Evolutionary conservation across 2,797 vertebrate species (phyloP).

Genomic region (Menidia menidia): DNA sequence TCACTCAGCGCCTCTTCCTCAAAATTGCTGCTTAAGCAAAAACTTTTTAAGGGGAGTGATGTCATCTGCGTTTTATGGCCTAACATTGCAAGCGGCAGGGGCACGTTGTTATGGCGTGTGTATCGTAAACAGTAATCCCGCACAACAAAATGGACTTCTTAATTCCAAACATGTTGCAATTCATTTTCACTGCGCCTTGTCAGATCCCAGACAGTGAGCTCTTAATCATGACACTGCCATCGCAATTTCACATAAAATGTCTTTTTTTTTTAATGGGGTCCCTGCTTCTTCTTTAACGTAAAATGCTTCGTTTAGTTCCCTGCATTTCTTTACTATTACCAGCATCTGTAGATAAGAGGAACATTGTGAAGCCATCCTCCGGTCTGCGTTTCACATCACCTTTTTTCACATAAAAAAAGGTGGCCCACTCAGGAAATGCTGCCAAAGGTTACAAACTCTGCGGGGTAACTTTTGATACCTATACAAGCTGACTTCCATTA

Average conservation of each 20-base stretch:
- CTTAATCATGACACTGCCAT: not conserved
- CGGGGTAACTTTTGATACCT: not conserved
- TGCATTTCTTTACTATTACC: not conserved
- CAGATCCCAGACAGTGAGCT: not conserved
- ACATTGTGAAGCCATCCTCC: not conserved
- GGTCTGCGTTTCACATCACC: conserved; percentile 1
- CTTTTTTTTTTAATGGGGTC: not conserved
- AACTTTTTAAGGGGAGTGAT: conserved; percentile 60
- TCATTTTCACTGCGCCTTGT: not conserved
- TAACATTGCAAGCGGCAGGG: conserved; percentile 46
- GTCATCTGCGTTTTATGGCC: conserved; percentile 62
- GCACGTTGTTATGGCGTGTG: conserved; percentile 14
- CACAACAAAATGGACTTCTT: conserved; percentile 16
- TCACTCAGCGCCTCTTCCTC: conserved; percentile 44
- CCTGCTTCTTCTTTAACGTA: not conserved
- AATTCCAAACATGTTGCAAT: conserved; percentile 3
- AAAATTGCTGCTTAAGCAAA: conserved; percentile 39
- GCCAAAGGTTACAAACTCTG: not conserved
- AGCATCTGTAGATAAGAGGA: not conserved
- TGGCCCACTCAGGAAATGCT: not conserved
- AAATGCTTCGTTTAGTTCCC: too few relatives aligned
- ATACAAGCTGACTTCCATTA: not conserved
- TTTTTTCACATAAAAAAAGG: not conserved
- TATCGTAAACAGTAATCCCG: conserved; percentile 34
- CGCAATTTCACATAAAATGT: not conserved